Evolutionary conservation across 1,140 invertebrate genomes (phyloP).

Genomic region (Lepidurus apus): DNA sequence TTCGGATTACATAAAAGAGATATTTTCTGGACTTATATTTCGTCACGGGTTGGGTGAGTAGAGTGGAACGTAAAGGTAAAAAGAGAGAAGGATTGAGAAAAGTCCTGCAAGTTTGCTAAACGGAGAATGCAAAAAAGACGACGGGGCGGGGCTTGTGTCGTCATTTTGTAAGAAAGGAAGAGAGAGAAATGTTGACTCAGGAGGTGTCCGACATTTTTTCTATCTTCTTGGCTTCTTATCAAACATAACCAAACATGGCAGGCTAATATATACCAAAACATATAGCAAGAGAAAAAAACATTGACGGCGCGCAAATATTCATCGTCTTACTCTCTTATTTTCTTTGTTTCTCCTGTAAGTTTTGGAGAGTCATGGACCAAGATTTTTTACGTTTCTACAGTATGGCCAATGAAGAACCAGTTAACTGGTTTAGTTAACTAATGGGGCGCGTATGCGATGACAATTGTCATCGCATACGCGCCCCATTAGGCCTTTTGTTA

Average conservation of each 20-base stretch:
- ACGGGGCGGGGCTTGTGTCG: neutral
- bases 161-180: neutral
- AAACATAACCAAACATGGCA: constrained; percentile 15
- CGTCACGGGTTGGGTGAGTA: neutral
- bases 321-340: neutral
- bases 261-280: constrained; percentile 2
- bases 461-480: constrained; percentile 20
- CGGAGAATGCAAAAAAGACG: neutral
- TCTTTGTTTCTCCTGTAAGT: neutral
- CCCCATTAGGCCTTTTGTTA: neutral
- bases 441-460: too few relatives aligned
- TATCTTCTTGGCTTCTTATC: constrained; percentile 4
- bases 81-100: neutral
- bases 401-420: neutral
- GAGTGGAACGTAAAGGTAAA: neutral
- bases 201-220: neutral
- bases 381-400: neutral
- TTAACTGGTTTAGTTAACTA: constrained; percentile 14
- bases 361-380: neutral
- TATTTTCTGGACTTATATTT: neutral
- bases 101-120: neutral
- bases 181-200: neutral
- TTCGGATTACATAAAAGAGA: too few relatives aligned
- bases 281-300: neutral
- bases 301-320: neutral